Conservation (phyloP, 2,113 vertebrate genomes). For the Eolophus roseicapilla region DNA sequence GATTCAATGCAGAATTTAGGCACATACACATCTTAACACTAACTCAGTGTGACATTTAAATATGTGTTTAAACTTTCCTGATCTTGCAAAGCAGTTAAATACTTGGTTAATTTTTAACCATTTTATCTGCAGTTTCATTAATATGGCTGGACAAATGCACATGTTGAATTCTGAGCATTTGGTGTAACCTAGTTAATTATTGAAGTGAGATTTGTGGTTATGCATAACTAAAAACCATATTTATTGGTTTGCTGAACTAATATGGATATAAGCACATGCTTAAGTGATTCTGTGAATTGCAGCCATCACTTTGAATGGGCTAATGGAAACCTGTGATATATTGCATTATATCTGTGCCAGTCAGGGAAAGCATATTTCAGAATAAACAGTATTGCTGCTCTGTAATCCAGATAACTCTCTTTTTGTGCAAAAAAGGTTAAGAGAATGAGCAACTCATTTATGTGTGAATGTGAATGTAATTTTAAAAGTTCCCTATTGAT, state of each 20-base stretch:
- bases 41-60: background rate
- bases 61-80: background rate
- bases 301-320: background rate
- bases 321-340: background rate
- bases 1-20: background rate
- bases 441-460: background rate
- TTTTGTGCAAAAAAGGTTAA: background rate
- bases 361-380: background rate
- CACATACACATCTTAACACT: background rate
- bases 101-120: background rate
- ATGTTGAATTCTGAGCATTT: background rate
- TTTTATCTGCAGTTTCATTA: background rate
- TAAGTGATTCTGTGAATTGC: slow-evolving; percentile 22
- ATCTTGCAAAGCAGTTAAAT: background rate
- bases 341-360: slow-evolving; percentile 9
- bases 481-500: background rate
- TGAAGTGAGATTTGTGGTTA: background rate
- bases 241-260: background rate
- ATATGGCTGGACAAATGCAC: background rate
- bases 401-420: background rate
- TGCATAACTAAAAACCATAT: background rate
- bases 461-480: background rate
- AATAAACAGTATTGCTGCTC: background rate
- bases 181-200: background rate
- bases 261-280: background rate